Conservation (phyloP, 2,888 invertebrate species). For the Drosophila rellima region DNA sequence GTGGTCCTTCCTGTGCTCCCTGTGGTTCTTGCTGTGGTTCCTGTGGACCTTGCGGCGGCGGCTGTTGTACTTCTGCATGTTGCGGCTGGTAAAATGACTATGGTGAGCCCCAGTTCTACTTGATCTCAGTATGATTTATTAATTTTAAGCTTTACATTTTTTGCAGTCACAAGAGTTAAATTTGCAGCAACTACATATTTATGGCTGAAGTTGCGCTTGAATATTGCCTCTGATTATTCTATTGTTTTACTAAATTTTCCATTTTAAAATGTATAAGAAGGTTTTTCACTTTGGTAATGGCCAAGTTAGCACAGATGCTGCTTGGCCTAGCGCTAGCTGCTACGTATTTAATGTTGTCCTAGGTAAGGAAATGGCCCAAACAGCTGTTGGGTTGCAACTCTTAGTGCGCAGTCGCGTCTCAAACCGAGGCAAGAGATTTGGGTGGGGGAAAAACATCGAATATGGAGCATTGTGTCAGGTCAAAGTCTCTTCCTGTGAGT, state of each 20-base stretch:
- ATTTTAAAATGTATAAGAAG: constrained; percentile 4
- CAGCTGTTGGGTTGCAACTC: constrained; percentile 61
- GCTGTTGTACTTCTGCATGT: constrained; percentile 38
- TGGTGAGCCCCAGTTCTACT: background rate
- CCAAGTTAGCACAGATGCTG: constrained; percentile 22
- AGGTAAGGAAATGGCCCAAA: constrained; percentile 65
- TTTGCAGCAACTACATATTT: background rate
- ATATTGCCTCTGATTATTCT: constrained; percentile 28
- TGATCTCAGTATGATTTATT: background rate
- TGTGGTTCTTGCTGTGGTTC: constrained; percentile 43
- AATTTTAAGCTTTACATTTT: background rate
- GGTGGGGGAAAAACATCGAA: constrained; percentile 71
- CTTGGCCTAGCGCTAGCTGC: constrained; percentile 2
- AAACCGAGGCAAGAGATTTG: constrained; percentile 28
- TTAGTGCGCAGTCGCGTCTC: constrained; percentile 56
- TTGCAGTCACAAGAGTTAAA: background rate
- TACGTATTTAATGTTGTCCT: constrained; percentile 61
- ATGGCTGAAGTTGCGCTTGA: constrained; percentile 42
- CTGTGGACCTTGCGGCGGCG: constrained; percentile 46
- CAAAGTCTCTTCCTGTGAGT: constrained; percentile 59
- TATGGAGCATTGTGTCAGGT: constrained; percentile 83
- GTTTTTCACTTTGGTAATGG: background rate
- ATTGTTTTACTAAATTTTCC: background rate
- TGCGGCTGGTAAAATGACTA: constrained; percentile 36
- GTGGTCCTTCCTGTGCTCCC: constrained; percentile 16